Evolutionary conservation across 2,113 vertebrate species (phyloP).

Genomic region (Cichladusa arquata): DNA sequence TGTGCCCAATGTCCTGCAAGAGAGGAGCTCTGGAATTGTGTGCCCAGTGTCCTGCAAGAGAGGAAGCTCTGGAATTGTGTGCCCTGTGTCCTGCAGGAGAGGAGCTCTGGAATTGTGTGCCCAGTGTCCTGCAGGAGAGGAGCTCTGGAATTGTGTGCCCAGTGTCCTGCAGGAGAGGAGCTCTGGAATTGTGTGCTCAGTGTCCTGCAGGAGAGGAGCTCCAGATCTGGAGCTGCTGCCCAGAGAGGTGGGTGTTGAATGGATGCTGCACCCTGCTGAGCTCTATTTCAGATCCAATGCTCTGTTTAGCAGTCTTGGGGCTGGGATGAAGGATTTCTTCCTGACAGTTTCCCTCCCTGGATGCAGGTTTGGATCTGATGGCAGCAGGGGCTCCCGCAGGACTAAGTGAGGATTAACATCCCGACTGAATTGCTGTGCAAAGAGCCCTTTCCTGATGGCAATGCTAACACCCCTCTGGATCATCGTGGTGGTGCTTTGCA

Average conservation of each 20-base stretch:
- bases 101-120: background rate
- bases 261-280: background rate
- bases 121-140: background rate
- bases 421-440: background rate
- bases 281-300: background rate
- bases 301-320: background rate
- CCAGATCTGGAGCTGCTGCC: background rate
- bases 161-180: background rate
- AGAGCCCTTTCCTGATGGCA: conserved; percentile 25
- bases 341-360: background rate
- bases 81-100: background rate
- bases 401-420: background rate
- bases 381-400: background rate
- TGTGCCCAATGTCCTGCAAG: background rate
- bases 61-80: background rate
- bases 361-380: background rate
- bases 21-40: background rate
- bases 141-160: background rate
- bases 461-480: background rate
- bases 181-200: background rate
- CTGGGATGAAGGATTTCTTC: background rate
- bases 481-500: background rate
- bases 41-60: background rate
- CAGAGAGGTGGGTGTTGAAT: background rate
- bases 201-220: background rate